Evolutionary conservation across 2,888 invertebrate genomes (phyloP), one percentile per base, ranked within the genome.

Genomic region (Dastarcus helophoroides): DNA sequence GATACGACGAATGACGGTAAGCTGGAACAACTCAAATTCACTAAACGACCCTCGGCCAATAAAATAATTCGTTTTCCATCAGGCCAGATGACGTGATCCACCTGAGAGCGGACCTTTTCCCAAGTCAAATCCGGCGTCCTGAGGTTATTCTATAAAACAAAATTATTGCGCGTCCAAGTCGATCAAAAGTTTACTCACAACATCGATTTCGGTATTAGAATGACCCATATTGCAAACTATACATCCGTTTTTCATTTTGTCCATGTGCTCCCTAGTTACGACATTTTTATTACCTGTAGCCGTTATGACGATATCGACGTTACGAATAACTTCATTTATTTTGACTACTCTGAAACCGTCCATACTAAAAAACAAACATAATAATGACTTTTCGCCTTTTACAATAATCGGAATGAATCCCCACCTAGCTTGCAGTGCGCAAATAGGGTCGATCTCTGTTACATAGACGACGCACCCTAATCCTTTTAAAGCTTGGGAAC

Each of bases 81-180:
- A 6, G 94, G 93, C 94, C 94, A 97, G 48, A 95, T 90, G 43
- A 97, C 89, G 64, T 97, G 95, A 65, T 97, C 95, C 23, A 97
- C 95, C 68, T 95, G 94, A 14, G 93, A 91, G 30, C 95, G 71
- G 1, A 97, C 94, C 53, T 91, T 83, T 64, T 97, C 95, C 95
- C 95, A 95, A 32, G 91, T 83, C 47, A 95, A 64, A 55, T 95
- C 95, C 0, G 91, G 89, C 13, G 94, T 94, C 38, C 91, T 70
- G 38, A 97, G 64, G 42, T 88, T 81, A 63, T 89, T 88, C 80
- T 80, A 55, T 43, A 59, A 56, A 41, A 32, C 36, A 27, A 25
- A 7, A 26, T 22, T 14, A 14, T 28, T 10, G 4, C 12, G 2
- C 22, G 12, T 21, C 6, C 9, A 26, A 5, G 4, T 13, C 12